Evolutionary conservation across 2,797 vertebrate species (phyloP).

Genomic region (Phataginus tricuspis): DNA sequence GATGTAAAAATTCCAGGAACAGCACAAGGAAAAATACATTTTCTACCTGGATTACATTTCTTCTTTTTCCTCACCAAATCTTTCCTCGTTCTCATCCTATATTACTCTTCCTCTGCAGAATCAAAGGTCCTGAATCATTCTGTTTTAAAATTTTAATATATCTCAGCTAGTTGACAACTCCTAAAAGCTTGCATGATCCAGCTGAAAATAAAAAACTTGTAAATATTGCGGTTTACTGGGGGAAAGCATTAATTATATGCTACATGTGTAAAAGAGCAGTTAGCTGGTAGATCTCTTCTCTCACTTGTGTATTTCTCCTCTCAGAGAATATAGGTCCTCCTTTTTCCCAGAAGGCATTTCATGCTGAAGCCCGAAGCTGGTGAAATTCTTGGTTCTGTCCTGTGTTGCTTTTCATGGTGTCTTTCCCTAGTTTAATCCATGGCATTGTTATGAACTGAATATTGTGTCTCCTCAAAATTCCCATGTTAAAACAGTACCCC

Average conservation of each 20-base stretch:
- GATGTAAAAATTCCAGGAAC: constrained; percentile 2
- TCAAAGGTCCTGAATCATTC: neutral
- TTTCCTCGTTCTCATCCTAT: neutral
- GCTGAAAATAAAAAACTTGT: neutral
- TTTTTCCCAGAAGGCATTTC: neutral
- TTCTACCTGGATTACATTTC: neutral
- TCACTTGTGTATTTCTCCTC: neutral
- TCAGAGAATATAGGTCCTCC: neutral
- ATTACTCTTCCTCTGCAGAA: neutral
- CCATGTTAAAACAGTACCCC: neutral
- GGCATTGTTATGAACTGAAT: neutral
- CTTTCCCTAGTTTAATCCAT: neutral
- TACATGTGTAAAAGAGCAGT: neutral
- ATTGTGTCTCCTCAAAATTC: neutral
- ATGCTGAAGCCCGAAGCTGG: neutral
- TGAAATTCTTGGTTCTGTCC: neutral
- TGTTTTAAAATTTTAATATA: constrained; percentile 25
- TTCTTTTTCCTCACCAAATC: neutral
- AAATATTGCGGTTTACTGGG: neutral
- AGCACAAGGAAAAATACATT: neutral
- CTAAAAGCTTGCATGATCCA: neutral
- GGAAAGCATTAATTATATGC: neutral
- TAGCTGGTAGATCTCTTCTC: neutral
- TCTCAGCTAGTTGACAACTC: neutral
- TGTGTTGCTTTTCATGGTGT: neutral